A percentile compares a stretch with the other conserved stretches of the same genome.
Conservation (phyloP, 1,140 invertebrate genomes). For the Drosophila ambigua region DNA sequence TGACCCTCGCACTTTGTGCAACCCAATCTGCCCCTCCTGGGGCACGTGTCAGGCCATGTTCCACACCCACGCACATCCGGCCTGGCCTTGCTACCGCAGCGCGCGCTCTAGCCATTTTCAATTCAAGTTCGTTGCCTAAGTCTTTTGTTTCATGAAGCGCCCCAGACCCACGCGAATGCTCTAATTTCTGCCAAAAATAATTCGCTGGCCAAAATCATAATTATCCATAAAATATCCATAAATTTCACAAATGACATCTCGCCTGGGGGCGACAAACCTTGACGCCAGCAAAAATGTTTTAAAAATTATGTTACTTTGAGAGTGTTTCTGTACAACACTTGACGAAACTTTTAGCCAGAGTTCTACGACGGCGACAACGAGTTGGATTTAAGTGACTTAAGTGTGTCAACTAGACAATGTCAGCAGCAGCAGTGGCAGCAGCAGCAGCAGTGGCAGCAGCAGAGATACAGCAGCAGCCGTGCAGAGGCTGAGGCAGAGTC, state of each 20-base stretch:
- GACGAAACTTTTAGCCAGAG: slow-evolving; percentile 68
- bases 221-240: slow-evolving; percentile 16
- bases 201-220: slow-evolving; percentile 32
- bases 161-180: slow-evolving; percentile 53
- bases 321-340: slow-evolving; percentile 57
- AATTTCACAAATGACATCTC: slow-evolving; percentile 3
- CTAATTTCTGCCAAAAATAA: slow-evolving; percentile 37
- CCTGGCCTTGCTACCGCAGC: slow-evolving; percentile 1
- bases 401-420: slow-evolving; percentile 81
- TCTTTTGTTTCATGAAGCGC: slow-evolving; percentile 59
- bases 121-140: slow-evolving; percentile 74
- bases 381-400: slow-evolving; percentile 73
- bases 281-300: slow-evolving; percentile 36
- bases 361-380: slow-evolving; percentile 42
- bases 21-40: neutral
- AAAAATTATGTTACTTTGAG: slow-evolving; percentile 18
- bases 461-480: slow-evolving; percentile 1
- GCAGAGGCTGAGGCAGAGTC: slow-evolving; percentile 17
- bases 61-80: slow-evolving; percentile 21
- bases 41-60: neutral
- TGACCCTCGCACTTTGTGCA: too few relatives aligned
- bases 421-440: slow-evolving; percentile 39
- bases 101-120: slow-evolving; percentile 1
- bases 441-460: slow-evolving; percentile 1
- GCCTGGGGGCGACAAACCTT: slow-evolving; percentile 52